Evolutionary conservation across 2,113 vertebrate genomes (phyloP).

Genomic region (Natator depressus): DNA sequence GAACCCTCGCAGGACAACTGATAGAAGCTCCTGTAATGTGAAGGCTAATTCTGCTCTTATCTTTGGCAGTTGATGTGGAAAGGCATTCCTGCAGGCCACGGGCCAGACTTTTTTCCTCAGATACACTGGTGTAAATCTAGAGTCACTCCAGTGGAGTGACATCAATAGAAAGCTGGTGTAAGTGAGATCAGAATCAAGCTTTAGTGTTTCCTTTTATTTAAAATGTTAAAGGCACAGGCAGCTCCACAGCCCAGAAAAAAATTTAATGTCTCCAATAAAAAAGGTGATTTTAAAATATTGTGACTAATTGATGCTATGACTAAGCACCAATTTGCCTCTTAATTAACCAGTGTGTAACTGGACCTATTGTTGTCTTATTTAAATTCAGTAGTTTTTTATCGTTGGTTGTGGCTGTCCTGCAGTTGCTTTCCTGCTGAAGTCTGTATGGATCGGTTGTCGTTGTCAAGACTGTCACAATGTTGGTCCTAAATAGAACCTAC

Average conservation of each 20-base stretch:
- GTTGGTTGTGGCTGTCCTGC: slow-evolving; percentile 17
- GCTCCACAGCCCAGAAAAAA: neutral
- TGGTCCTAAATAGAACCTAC: slow-evolving; percentile 1
- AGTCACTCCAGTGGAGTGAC: neutral
- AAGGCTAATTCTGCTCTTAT: neutral
- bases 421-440: neutral
- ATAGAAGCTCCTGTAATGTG: neutral
- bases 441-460: slow-evolving; percentile 38
- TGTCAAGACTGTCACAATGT: neutral
- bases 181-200: neutral
- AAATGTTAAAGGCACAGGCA: neutral
- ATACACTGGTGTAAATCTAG: neutral
- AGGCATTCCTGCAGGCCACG: neutral
- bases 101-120: neutral
- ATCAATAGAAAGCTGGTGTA: neutral
- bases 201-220: neutral
- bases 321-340: slow-evolving; percentile 46
- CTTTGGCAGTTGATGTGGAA: neutral
- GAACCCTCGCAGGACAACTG: neutral
- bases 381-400: slow-evolving; percentile 32
- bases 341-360: slow-evolving; percentile 38
- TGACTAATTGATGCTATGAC: slow-evolving; percentile 11
- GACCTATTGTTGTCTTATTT: slow-evolving; percentile 38
- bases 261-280: neutral
- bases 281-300: slow-evolving; percentile 5